phyloP scores from a whole-genome alignment of 2,888 invertebrate species.

The Ditula angustiorana region DNA sequence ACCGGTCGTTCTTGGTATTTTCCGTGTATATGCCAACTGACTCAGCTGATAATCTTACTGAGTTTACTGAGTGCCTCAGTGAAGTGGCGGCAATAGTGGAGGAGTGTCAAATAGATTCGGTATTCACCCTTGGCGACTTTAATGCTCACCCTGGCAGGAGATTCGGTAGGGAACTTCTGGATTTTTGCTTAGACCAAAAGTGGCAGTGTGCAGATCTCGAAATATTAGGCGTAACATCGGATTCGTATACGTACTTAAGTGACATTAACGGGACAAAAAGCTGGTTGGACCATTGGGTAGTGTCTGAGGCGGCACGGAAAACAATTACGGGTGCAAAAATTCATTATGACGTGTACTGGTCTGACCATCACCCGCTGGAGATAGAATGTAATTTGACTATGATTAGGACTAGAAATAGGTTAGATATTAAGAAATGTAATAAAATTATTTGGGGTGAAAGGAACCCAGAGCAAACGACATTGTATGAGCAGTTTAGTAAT shows the following conservation, averaged over 20 bases:
- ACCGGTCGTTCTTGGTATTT: background rate
- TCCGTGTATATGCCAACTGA: background rate
- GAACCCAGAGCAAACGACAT: background rate
- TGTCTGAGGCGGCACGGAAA: background rate
- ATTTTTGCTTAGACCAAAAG: background rate
- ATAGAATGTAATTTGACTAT: conserved; percentile 1
- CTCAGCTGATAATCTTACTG: background rate
- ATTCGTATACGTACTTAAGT: background rate
- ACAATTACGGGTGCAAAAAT: background rate
- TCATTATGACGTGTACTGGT: background rate
- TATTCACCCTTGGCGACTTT: background rate
- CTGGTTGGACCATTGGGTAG: background rate
- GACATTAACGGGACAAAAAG: background rate
- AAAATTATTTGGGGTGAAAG: background rate
- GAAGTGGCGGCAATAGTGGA: background rate
- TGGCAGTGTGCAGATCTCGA: background rate
- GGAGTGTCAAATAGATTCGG: background rate
- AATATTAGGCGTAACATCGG: background rate
- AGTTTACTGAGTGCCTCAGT: background rate
- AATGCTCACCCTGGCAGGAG: background rate
- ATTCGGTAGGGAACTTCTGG: background rate
- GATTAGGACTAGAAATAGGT: background rate
- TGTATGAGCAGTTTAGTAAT: conserved; percentile 10
- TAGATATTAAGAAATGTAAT: background rate
- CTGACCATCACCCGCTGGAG: background rate